phyloP scores from a whole-genome alignment of 2,113 vertebrate genomes.

The Microcebus tavaratra region DNA sequence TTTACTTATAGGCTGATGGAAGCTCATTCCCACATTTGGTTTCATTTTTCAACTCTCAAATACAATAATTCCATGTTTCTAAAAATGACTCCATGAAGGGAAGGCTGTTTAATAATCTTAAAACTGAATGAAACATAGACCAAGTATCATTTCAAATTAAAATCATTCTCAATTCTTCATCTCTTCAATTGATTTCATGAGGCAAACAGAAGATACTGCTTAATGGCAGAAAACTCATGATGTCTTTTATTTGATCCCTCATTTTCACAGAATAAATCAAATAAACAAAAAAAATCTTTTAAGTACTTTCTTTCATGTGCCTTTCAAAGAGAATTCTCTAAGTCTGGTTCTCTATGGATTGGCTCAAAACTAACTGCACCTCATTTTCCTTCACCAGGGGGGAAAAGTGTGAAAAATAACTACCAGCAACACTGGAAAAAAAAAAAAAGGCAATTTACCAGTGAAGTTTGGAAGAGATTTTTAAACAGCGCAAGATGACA shows the following conservation, averaged over 20 bases:
- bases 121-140: constrained; percentile 72
- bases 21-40: constrained; percentile 58
- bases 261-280: constrained; percentile 61
- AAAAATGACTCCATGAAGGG: constrained; percentile 74
- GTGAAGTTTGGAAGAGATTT: background rate
- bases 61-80: constrained; percentile 29
- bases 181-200: background rate
- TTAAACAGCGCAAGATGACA: background rate
- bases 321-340: constrained; percentile 62
- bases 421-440: background rate
- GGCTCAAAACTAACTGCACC: background rate
- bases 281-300: constrained; percentile 31
- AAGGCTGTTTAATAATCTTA: constrained; percentile 64
- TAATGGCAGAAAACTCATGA: constrained; percentile 31
- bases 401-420: background rate
- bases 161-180: constrained; percentile 66
- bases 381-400: constrained; percentile 9
- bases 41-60: constrained; percentile 71
- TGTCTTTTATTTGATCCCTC: constrained; percentile 14
- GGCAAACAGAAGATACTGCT: background rate
- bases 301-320: constrained; percentile 39
- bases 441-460: background rate
- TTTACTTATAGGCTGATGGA: background rate
- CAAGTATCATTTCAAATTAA: constrained; percentile 78
- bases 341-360: constrained; percentile 16